phyloP scores from a whole-genome alignment of 2,797 vertebrate genomes.

The Protosalanx chinensis region DNA sequence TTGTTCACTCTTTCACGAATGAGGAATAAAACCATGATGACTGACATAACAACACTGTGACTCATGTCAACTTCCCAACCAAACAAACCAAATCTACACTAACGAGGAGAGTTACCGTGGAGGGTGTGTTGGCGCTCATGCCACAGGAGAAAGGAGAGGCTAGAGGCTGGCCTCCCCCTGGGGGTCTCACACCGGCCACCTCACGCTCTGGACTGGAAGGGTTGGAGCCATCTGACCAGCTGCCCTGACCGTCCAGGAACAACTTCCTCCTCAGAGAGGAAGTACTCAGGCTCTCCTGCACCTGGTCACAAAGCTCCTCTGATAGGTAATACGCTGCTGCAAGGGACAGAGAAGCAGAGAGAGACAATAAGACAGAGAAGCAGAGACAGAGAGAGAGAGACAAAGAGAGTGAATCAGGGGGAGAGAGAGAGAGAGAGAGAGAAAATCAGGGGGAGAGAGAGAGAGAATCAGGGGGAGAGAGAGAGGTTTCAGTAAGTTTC shows the following conservation, averaged over 20 bases:
- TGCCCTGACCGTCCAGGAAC: slow-evolving; percentile 87
- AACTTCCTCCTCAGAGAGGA: slow-evolving; percentile 93
- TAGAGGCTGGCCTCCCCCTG: slow-evolving; percentile 8
- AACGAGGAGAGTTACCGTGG: slow-evolving; percentile 72
- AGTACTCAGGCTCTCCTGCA: slow-evolving; percentile 92
- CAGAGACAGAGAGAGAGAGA: background rate
- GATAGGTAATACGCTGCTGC: slow-evolving; percentile 86
- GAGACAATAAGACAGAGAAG: background rate
- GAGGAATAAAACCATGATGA: too few relatives aligned
- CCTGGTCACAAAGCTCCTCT: slow-evolving; percentile 83
- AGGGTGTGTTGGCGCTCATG: slow-evolving; percentile 73
- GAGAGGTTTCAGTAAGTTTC: background rate
- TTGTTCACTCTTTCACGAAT: too few relatives aligned
- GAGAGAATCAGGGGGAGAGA: background rate
- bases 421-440: background rate
- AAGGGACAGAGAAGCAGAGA: background rate
- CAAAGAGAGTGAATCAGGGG: background rate
- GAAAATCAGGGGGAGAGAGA: too few relatives aligned
- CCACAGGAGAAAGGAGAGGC: slow-evolving; percentile 80
- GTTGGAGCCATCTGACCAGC: slow-evolving; percentile 80
- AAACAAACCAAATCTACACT: background rate
- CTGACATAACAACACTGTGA: too few relatives aligned
- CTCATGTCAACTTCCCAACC: background rate
- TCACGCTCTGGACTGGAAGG: slow-evolving; percentile 78
- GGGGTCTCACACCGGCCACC: slow-evolving; percentile 35